These are phyloP conservation scores for Acanthoscelides obtectus DNA, from an alignment of 2,888 invertebrate species.

Conservation along the genomic window DNA sequence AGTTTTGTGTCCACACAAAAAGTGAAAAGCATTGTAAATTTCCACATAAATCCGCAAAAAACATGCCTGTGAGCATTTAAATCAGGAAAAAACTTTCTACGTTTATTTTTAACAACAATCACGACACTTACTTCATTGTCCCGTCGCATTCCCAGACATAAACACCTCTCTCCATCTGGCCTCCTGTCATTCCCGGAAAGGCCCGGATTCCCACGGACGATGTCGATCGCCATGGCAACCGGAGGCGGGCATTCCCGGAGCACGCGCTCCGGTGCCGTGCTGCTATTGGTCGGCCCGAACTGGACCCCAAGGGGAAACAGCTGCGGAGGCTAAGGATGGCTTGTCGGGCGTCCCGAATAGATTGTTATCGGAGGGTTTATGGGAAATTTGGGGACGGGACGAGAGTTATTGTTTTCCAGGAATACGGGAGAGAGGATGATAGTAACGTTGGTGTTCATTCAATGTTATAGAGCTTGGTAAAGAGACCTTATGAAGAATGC, in stretches of 20 bases:
- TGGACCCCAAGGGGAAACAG: neutral
- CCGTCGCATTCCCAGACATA: no score
- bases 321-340: neutral
- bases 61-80: no score
- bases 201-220: neutral
- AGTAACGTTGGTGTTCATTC: neutral
- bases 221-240: neutral
- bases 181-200: neutral
- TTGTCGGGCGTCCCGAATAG: neutral
- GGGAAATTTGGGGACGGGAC: neutral
- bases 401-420: neutral
- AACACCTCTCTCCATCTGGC: neutral
- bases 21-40: no score
- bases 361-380: neutral
- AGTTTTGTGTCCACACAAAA: no score
- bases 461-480: no score
- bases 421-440: neutral
- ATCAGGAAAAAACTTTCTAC: no score
- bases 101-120: no score
- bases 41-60: no score
- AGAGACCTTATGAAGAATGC: no score
- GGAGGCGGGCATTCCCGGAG: neutral
- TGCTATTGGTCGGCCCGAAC: neutral
- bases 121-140: no score
- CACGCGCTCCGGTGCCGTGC: neutral